Evolutionary conservation across 2,113 vertebrate species (phyloP), one percentile per base, ranked within the genome.

Genomic region (Pterocles gutturalis): DNA sequence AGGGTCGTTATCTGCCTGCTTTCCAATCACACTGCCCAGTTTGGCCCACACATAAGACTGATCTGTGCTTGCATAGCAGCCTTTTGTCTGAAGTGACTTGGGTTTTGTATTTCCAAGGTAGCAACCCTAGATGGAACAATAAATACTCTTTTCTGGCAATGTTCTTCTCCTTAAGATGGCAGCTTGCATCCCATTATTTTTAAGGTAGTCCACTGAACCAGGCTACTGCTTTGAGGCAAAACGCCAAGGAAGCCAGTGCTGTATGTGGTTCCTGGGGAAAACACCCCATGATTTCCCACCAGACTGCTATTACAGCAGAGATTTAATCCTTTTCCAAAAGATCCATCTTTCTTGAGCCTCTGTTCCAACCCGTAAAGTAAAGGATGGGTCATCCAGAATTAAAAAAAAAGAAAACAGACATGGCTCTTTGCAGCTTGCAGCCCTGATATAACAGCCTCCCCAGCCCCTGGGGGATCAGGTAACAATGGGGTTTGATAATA

Each of bases 401-500:
- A 12, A 21, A 73, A 77, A 79, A 69, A 64, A 82, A n/a, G 53
- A 53, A 62, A 80, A 86, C 91, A 95, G 94, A 80, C 95, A 94
- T 41, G 70, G 65, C 80, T 96, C 38, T 96, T 93, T 92, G 94
- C 94, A 95, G 95, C 95, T 84, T 94, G 89, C 91, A 91, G 94
- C 49, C 66, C 93, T 92, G 95, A 92, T 77, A 93, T 49, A 95
- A 94, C 89, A 96, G 94, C 96, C 66, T 96, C 81, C 61, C 36
- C 81, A 57, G 95, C 77, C 97, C 85, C 96, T 83, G 43, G 93
- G 94, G 96, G 81, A 97, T 96, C 96, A 96, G 96, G 97, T 96
- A 96, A 97, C 96, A 97, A 97, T 97, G 94, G 96, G 91, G 92
- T 97, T 96, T 96, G 97, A 96, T 96, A 96, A 96, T 97, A 95